phyloP scores from a whole-genome alignment of 92 coral and sea anemone species.

The Diadumene lineata region DNA sequence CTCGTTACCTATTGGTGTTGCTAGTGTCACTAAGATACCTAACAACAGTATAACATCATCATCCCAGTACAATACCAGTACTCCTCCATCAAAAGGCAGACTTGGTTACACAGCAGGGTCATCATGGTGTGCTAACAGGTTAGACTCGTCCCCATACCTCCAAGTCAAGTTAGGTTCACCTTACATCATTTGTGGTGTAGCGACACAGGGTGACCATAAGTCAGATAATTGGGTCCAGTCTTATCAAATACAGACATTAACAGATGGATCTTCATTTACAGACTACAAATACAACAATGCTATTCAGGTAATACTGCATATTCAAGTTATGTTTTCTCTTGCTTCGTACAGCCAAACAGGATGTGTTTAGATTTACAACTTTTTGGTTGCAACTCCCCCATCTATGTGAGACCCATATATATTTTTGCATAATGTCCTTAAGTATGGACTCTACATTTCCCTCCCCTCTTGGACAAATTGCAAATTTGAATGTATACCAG shows the following conservation, averaged over 20 bases:
- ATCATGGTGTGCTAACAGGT: slow-evolving; percentile 54
- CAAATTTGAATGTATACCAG: too few species aligned
- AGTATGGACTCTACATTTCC: too few species aligned
- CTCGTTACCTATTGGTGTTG: slow-evolving; percentile 21
- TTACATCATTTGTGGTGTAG: slow-evolving; percentile 52
- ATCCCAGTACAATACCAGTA: slow-evolving; percentile 23
- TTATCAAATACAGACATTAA: slow-evolving; percentile 21
- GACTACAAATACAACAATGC: slow-evolving; percentile 7
- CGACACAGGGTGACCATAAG: slow-evolving; percentile 51
- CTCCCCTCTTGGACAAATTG: too few species aligned
- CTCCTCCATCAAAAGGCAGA: slow-evolving; percentile 40
- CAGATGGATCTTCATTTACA: slow-evolving; percentile 18
- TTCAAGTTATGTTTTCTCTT: too few species aligned
- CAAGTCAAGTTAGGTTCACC: slow-evolving; percentile 41
- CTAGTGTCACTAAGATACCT: slow-evolving; percentile 19
- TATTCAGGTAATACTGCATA: slow-evolving; percentile 9
- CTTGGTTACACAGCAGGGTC: slow-evolving; percentile 45
- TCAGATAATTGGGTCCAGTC: slow-evolving; percentile 43
- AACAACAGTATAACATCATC: slow-evolving; percentile 38
- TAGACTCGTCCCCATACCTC: slow-evolving; percentile 48
- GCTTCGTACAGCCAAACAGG: too few species aligned
- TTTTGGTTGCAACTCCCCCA: too few species aligned
- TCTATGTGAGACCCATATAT: too few species aligned
- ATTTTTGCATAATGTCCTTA: too few species aligned
- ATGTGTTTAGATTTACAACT: too few species aligned